Evolutionary conservation across 1,140 invertebrate genomes (phyloP).

Genomic region (Elysia chlorotica): DNA sequence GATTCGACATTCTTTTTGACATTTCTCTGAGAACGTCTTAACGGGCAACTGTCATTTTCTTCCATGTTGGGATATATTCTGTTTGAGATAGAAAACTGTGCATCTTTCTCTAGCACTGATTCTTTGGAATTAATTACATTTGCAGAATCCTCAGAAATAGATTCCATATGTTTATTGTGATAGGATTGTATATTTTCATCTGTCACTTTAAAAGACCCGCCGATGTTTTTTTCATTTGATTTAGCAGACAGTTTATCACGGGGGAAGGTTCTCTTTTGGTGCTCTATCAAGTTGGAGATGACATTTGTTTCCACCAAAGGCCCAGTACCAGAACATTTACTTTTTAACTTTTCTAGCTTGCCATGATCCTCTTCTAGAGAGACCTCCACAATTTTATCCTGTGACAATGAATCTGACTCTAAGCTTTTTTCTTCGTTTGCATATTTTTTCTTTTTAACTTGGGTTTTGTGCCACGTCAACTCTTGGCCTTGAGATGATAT

Average conservation of each 20-base stretch:
- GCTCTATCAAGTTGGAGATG: neutral
- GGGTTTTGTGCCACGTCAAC: no score
- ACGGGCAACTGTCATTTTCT: neutral
- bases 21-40: no score
- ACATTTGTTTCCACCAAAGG: neutral
- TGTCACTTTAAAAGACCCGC: neutral
- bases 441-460: no score
- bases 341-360: neutral
- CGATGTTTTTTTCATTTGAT: neutral
- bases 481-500: no score
- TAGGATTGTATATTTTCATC: neutral
- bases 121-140: no score
- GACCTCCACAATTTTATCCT: no score
- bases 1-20: no score
- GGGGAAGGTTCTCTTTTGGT: neutral
- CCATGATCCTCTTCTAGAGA: neutral
- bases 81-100: no score
- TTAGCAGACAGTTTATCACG: neutral
- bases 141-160: no score
- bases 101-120: conserved; percentile 6
- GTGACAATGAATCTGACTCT: no score
- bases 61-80: conserved; percentile 2
- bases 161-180: neutral
- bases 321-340: neutral
- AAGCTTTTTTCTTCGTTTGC: no score